Percentiles rank a stretch among this genome's conserved stretches.
These are phyloP conservation scores for Xyrauchen texanus DNA, from an alignment of 2,113 vertebrate genomes.

Conservation along the genomic window DNA sequence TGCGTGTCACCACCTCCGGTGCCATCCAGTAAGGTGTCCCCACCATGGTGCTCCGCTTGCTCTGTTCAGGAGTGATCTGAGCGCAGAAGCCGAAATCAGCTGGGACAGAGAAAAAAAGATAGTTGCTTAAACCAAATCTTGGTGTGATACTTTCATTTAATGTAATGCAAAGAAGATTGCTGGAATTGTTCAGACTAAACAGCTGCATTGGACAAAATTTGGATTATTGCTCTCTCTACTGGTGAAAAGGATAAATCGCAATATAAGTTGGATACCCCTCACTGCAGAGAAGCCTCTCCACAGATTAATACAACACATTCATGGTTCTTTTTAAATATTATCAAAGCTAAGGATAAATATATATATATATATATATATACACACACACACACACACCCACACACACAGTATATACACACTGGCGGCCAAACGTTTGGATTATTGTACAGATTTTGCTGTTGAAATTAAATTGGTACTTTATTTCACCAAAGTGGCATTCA, in stretches of 20 bases:
- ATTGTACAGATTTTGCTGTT: no score
- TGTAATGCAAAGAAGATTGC: neutral
- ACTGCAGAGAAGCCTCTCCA: no score
- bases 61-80: conserved; percentile 97
- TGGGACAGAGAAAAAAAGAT: conserved; percentile 55
- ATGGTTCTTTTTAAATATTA: neutral
- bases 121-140: neutral
- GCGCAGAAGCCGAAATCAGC: conserved; percentile 98
- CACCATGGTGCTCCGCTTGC: conserved; percentile 97
- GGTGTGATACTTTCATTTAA: neutral
- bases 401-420: no score
- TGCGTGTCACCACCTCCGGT: conserved; percentile 92
- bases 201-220: neutral
- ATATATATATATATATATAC: no score
- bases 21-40: conserved; percentile 99
- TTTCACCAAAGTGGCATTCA: no score
- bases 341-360: neutral
- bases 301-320: no score
- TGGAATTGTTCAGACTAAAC: neutral
- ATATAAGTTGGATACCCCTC: neutral
- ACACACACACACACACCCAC: no score
- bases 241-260: neutral
- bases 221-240: conserved; percentile 40
- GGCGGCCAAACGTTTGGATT: no score
- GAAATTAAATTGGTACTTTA: no score